Conservation (phyloP, 37 sponge, comb jelly and placozoan species). For the Tethya wilhelma region DNA sequence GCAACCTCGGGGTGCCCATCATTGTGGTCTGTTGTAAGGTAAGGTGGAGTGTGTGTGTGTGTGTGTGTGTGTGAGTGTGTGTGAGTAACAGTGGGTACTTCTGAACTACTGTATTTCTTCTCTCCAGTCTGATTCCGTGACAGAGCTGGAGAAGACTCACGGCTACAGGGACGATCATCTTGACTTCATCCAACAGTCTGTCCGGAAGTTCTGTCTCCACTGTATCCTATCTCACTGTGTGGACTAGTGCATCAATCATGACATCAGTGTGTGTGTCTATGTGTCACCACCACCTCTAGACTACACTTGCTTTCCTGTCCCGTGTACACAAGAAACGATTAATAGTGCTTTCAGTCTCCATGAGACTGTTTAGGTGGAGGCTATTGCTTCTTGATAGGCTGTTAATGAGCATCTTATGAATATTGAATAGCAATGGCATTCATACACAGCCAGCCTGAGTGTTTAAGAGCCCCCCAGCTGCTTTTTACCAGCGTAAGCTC, state of each 20-base stretch:
- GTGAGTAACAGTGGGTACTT: constrained; percentile 20
- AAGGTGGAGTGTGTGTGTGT: constrained; percentile 22
- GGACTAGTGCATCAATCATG: neutral
- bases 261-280: neutral
- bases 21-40: constrained; percentile 95
- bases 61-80: constrained; percentile 27
- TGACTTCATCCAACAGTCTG: constrained; percentile 96
- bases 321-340: too few species aligned
- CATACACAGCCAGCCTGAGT: too few species aligned
- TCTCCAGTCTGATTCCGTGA: constrained; percentile 44
- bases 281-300: too few species aligned
- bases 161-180: constrained; percentile 93
- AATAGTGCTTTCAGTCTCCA: too few species aligned
- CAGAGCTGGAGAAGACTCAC: constrained; percentile 88
- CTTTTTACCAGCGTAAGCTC: too few species aligned
- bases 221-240: constrained; percentile 62
- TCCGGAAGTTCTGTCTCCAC: constrained; percentile 93
- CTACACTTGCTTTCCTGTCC: too few species aligned
- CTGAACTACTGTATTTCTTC: neutral
- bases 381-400: neutral
- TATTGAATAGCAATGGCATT: neutral
- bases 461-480: too few species aligned
- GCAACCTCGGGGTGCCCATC: constrained; percentile 93
- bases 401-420: neutral
- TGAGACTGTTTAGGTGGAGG: too few species aligned